A percentile compares a stretch with the other conserved stretches of the same genome.
Evolutionary conservation across 2,888 invertebrate genomes (phyloP).

Genomic region (Flexamia atlantica): DNA sequence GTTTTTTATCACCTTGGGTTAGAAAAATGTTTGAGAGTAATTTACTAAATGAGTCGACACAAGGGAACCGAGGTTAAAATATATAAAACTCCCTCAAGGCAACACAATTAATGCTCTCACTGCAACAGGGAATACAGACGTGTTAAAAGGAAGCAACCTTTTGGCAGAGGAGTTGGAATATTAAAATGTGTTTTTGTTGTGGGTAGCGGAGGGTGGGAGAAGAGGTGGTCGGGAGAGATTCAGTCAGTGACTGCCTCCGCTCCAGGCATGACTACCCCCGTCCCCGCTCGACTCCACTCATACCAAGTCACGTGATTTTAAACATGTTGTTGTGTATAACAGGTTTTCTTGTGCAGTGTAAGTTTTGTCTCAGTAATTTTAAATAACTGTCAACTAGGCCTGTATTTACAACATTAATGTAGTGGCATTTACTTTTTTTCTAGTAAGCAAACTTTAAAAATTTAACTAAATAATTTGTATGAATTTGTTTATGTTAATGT

Average conservation of each 20-base stretch:
- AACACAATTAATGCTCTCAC: conserved; percentile 1
- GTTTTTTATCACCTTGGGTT: too few species aligned
- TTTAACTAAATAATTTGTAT: too few species aligned
- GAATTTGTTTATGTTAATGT: too few species aligned
- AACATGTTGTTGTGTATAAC: neutral
- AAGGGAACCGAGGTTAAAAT: neutral
- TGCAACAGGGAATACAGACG: conserved; percentile 9
- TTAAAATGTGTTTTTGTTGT: neutral
- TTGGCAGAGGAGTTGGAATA: conserved; percentile 3
- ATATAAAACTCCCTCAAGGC: neutral
- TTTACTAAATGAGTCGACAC: neutral
- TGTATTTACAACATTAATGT: too few species aligned
- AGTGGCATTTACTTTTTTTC: too few species aligned
- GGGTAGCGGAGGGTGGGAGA: neutral
- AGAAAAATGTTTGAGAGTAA: neutral
- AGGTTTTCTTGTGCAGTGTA: conserved; percentile 73
- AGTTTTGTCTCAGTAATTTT: too few species aligned
- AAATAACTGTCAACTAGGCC: too few species aligned
- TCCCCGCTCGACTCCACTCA: neutral
- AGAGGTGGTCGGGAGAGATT: neutral
- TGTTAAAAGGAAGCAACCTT: neutral
- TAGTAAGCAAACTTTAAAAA: too few species aligned
- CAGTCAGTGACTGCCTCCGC: neutral
- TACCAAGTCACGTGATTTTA: neutral
- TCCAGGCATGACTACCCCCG: neutral